Conservation (phyloP, 2,888 invertebrate species). For the Torymus tubicola region DNA sequence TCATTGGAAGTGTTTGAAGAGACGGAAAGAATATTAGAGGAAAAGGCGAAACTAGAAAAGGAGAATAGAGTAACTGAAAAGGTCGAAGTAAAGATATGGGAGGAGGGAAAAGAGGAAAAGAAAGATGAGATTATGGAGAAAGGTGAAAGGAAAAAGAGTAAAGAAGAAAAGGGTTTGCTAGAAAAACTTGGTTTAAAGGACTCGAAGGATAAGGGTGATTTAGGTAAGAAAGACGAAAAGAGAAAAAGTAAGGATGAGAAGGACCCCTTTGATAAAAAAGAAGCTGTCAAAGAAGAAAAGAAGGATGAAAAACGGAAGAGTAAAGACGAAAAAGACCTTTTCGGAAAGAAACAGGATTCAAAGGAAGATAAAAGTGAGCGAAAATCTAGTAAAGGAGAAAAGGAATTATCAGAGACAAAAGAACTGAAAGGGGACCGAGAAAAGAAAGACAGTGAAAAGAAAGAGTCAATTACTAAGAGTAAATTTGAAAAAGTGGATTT, state of each 20-base stretch:
- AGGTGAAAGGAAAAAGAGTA: not conserved
- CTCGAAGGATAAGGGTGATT: slow-evolving; percentile 32
- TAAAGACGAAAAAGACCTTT: slow-evolving; percentile 19
- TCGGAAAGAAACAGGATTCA: slow-evolving; percentile 25
- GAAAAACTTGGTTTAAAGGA: slow-evolving; percentile 38
- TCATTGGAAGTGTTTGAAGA: slow-evolving; percentile 54
- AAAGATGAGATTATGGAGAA: slow-evolving; percentile 42
- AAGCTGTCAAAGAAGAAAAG: slow-evolving; percentile 19
- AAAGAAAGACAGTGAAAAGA: slow-evolving; percentile 40
- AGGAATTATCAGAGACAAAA: slow-evolving; percentile 14
- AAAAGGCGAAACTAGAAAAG: slow-evolving; percentile 31
- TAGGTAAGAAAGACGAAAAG: slow-evolving; percentile 25
- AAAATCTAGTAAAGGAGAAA: not conserved
- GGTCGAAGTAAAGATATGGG: slow-evolving; percentile 37
- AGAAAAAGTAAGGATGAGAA: slow-evolving; percentile 43
- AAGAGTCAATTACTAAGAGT: slow-evolving; percentile 23
- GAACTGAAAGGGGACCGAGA: not conserved
- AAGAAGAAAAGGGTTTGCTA: slow-evolving; percentile 17
- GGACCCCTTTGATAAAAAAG: slow-evolving; percentile 1
- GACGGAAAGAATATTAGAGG: slow-evolving; percentile 47
- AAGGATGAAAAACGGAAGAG: slow-evolving; percentile 38
- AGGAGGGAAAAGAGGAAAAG: slow-evolving; percentile 43
- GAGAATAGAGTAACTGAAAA: slow-evolving; percentile 17
- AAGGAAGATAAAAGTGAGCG: not conserved
- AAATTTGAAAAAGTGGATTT: slow-evolving; percentile 46